Conservation (phyloP, 1,140 invertebrate species). For the Ostrea edulis region DNA sequence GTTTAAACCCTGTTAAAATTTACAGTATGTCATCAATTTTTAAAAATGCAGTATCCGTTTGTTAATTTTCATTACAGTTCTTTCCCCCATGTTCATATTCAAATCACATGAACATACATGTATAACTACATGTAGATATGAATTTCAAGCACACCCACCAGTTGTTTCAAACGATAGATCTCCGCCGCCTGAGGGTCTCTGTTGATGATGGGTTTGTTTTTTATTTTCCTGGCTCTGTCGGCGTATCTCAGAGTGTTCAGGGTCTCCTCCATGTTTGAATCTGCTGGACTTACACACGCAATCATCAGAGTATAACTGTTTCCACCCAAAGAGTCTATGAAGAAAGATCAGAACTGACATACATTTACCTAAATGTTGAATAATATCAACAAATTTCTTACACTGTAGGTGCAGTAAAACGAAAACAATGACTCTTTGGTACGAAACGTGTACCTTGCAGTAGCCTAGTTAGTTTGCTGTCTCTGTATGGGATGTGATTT, state of each 20-base stretch:
- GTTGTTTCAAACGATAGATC: constrained; percentile 74
- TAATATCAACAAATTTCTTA: too few species aligned
- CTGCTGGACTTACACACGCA: constrained; percentile 94
- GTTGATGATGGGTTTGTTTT: constrained; percentile 95
- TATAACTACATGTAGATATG: not conserved
- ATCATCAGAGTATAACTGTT: constrained; percentile 97
- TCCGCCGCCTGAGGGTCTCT: constrained; percentile 86
- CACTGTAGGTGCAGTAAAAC: too few species aligned
- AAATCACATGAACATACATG: too few species aligned
- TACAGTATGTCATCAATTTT: too few species aligned
- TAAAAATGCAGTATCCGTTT: not conserved
- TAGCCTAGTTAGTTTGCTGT: constrained; percentile 93
- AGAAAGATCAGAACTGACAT: not conserved
- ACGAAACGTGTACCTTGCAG: constrained; percentile 84
- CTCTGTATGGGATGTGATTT: constrained; percentile 90
- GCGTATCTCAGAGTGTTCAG: constrained; percentile 93
- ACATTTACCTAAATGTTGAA: not conserved
- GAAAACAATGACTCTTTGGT: too few species aligned
- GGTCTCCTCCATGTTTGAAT: constrained; percentile 94
- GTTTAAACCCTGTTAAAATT: too few species aligned
- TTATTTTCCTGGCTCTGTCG: constrained; percentile 92
- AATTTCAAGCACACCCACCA: constrained; percentile 64
- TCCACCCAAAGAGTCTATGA: constrained; percentile 86
- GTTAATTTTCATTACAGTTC: not conserved
- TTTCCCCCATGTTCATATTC: not conserved